phyloP scores from a whole-genome alignment of 2,113 vertebrate genomes.

The Amia ocellicauda region DNA sequence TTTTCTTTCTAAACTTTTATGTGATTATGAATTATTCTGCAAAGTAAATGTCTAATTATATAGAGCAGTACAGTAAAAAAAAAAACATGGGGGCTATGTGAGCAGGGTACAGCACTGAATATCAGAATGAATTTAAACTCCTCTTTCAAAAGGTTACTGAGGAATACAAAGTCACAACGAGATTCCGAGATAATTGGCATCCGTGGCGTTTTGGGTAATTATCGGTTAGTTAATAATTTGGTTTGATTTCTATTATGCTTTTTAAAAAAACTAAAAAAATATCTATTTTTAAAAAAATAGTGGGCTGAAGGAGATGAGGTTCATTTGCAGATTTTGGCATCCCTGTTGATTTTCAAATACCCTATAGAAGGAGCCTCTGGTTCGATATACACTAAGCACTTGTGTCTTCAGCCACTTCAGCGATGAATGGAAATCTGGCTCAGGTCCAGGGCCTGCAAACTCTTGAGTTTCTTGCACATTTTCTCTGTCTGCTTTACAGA shows the following conservation, averaged over 20 bases:
- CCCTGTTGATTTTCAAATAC: too few relatives aligned
- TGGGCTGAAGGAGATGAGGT: too few relatives aligned
- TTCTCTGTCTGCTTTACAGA: too few relatives aligned
- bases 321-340: background rate
- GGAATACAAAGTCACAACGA: background rate
- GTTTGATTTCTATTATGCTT: background rate
- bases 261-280: too few relatives aligned
- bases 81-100: background rate
- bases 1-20: background rate
- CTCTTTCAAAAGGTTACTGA: background rate
- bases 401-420: too few relatives aligned
- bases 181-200: background rate
- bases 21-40: background rate
- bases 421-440: too few relatives aligned
- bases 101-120: background rate
- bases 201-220: constrained; percentile 6
- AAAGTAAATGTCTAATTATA: background rate
- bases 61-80: background rate
- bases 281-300: too few relatives aligned
- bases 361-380: too few relatives aligned
- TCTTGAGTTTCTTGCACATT: too few relatives aligned
- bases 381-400: too few relatives aligned
- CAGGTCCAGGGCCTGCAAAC: too few relatives aligned
- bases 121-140: background rate
- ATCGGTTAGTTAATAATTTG: background rate